Evolutionary conservation across 2,797 vertebrate species (phyloP), one percentile per base, ranked within the genome.

Genomic region (Diglossa cyanea): DNA sequence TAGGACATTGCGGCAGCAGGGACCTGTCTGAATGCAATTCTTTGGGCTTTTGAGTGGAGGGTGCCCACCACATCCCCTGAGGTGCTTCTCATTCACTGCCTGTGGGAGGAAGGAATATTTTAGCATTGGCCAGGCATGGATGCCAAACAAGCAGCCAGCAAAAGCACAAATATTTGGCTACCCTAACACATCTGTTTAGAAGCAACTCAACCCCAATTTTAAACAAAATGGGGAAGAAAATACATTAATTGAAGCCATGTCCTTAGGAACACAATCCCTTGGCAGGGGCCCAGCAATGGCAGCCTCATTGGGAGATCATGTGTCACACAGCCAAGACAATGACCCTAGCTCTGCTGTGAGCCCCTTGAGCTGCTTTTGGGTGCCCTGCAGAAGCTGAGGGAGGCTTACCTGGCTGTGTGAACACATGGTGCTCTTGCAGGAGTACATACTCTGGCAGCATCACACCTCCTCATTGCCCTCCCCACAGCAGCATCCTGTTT

Each of bases 121-220:
- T 81, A 54, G 60, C 66, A 70, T 75, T 10, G 35, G 26, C 30
- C 70, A 84, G 70, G 77, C 90, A 44, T 1, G 13, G 66, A 79
- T 93, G 82, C 91, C 94, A 88, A 94, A 92, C 72, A 91, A 90
- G 70, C 91, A 92, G 33, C 89, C 40, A 65, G 72, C 45, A 94
- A 75, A 89, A 96, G 86, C 9, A 50, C 87, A 95, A 93, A 94
- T 95, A 95, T 95, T 94, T 94, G 90, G 88, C 85, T 95, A 62
- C 60, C 76, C 79, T 60, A 88, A 94, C 85, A 93, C 93, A 78
- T 96, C 72, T 95, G 91, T 95, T 97, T 95, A 96, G 70, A 96
- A 94, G 87, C 66, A 94, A 74, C 60, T 92, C 93, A 93, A 67
- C 79, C 85, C 66, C 35, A 78, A 54, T 91, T 94, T 96, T 91